A percentile compares a stretch with the other conserved stretches of the same genome.
Evolutionary conservation across 2,113 vertebrate genomes (phyloP).

Genomic region (Corythornis madagascariensis): DNA sequence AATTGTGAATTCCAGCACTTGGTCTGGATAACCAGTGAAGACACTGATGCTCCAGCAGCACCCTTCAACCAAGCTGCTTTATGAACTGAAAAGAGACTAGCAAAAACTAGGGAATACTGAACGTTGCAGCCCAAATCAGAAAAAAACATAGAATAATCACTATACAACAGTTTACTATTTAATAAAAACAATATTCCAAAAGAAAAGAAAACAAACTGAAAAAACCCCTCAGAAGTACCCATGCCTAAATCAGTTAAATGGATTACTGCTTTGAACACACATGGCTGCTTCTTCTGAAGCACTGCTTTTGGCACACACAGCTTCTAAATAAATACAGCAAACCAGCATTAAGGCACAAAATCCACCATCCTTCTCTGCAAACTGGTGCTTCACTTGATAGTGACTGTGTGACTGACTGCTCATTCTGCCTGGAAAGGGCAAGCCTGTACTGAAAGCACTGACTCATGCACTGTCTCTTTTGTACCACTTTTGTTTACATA

Average conservation of each 20-base stretch:
- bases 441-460: conserved; percentile 14
- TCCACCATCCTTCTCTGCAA: not conserved
- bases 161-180: not conserved
- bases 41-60: not conserved
- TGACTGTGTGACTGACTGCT: not conserved
- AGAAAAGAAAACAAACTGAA: not conserved
- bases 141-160: not conserved
- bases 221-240: not conserved
- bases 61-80: not conserved
- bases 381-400: not conserved
- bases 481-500: not conserved
- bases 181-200: not conserved
- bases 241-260: not conserved
- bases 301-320: conserved; percentile 8
- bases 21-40: not conserved
- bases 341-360: not conserved
- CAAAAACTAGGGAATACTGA: not conserved
- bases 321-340: not conserved
- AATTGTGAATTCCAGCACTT: not conserved
- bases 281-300: conserved; percentile 34
- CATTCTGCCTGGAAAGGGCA: conserved; percentile 19
- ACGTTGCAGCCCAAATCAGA: not conserved
- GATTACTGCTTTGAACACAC: conserved; percentile 40
- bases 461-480: not conserved
- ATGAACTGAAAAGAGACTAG: not conserved